Evolutionary conservation across 2,113 vertebrate species (phyloP), one percentile per base, ranked within the genome.

Genomic region (Pogonocichla stellata): DNA sequence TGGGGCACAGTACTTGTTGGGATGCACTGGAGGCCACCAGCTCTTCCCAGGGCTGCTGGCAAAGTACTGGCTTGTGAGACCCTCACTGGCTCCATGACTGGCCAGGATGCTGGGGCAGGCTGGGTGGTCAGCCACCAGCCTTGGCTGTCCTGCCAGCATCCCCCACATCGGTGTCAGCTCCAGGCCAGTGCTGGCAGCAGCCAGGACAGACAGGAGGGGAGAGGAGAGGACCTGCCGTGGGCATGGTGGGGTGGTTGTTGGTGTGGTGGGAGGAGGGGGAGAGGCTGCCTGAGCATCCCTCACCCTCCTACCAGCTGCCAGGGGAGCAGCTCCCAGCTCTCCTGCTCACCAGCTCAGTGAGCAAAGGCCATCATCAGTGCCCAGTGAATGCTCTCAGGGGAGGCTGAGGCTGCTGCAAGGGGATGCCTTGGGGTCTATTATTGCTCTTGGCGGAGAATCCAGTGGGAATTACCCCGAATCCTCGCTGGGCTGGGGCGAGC

Each of bases 1-100:
- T 67, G 66, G 57, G 48, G 12, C 9, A 24, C 26, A 12, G 36
- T 53, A 38, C 9, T 77, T 47, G 9, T 29, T 1, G 7, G 36
- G 40, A 45, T 90, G 69, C 2, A 10, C 73, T 61, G 47, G 74
- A 87, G 25, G 28, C 26, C 22, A 4, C 65, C 8, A 7, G 45
- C n/a, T 65, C 58, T 77, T 19, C 60, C 57, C 50, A 48, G n/a
- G 43, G 74, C 54, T 85, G 50, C 64, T 45, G 65, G 51, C 51
- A 62, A 48, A 82, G 57, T 33, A 1, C 45, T 26, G 48, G 8
- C 28, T 8, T 4, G 7, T 3, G 2, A 23, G 48, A 77, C 28
- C 47, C 31, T 82, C 4, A 0, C 34, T 64, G 54, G 34, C 43
- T 71, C 43, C 0, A 0, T 54, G 57, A 56, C 0, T 1, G 33